Conservation (phyloP, 2,113 vertebrate genomes). For the Petrocephalus zakoni region DNA sequence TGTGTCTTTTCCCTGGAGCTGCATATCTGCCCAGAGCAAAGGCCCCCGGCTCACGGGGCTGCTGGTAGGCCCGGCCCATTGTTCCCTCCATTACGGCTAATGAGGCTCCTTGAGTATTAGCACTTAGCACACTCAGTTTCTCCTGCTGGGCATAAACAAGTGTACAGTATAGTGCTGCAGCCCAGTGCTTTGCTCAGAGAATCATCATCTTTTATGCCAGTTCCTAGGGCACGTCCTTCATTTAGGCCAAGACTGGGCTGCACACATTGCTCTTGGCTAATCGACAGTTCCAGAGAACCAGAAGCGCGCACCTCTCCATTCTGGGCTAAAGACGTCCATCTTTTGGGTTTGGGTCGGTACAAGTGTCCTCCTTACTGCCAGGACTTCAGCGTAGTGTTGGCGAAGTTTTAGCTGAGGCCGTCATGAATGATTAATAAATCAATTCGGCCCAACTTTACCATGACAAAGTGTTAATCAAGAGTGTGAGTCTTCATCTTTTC, state of each 20-base stretch:
- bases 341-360: background rate
- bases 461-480: slow-evolving; percentile 10
- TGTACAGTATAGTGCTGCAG: background rate
- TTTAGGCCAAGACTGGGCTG: background rate
- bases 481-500: slow-evolving; percentile 2
- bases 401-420: background rate
- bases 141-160: slow-evolving; percentile 11
- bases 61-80: background rate
- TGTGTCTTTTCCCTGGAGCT: background rate
- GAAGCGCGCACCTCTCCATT: background rate
- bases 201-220: background rate
- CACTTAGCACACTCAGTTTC: slow-evolving; percentile 10
- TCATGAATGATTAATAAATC: slow-evolving; percentile 19
- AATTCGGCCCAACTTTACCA: slow-evolving; percentile 10
- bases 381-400: background rate
- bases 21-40: background rate
- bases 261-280: background rate
- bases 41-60: background rate
- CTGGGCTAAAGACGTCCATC: background rate
- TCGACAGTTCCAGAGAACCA: background rate
- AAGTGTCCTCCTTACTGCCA: background rate
- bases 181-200: background rate
- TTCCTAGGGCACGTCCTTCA: background rate
- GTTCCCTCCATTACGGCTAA: slow-evolving; percentile 22
- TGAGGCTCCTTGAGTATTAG: slow-evolving; percentile 17